Evolutionary conservation across 2,888 invertebrate species (phyloP), one percentile per base, ranked within the genome.

Genomic region (Cephalotes varians): DNA sequence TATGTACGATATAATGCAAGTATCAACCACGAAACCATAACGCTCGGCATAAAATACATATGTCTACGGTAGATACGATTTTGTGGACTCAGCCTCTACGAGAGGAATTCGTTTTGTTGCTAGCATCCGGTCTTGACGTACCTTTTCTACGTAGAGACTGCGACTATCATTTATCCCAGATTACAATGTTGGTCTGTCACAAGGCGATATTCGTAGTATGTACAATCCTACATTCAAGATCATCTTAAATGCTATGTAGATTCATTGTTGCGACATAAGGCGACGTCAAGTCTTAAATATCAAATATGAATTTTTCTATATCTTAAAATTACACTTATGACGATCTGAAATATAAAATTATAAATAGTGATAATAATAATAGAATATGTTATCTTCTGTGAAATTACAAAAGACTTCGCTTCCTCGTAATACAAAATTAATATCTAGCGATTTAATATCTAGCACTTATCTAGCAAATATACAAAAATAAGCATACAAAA

Each of bases 41-140:
- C 73, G 64, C 28, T 54, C 34, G 77, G 37, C 82, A 85, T 85
- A 85, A 89, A 89, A 90, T 86, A 86, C 86, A 84, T 77, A 90
- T 89, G 84, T 85, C 86, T 87, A 81, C 81, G 62, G 72, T 82
- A 86, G 87, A 88, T 87, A 88, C 81, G 71, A 85, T 88, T 85
- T 81, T 72, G 62, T 72, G 72, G 71, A 79, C 73, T 44, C 79
- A 79, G 60, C 62, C 49, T 54, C 15, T 49, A 51, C 51, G 58
- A 83, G 74, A 56, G 54, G 51, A 84, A 82, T 67, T 82, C 49
- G 60, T 82, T 76, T 77, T 54, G 81, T 64, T 74, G 21, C 47
- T 64, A 74, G 37, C n/a, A 77, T 69, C 21, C 67, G 51, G 64
- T 44, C 44, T 34, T 72, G 81, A 74, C 54, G 5, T 51, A 58